Conservation (phyloP, 2,113 vertebrate species). For the Plestiodon gilberti region DNA sequence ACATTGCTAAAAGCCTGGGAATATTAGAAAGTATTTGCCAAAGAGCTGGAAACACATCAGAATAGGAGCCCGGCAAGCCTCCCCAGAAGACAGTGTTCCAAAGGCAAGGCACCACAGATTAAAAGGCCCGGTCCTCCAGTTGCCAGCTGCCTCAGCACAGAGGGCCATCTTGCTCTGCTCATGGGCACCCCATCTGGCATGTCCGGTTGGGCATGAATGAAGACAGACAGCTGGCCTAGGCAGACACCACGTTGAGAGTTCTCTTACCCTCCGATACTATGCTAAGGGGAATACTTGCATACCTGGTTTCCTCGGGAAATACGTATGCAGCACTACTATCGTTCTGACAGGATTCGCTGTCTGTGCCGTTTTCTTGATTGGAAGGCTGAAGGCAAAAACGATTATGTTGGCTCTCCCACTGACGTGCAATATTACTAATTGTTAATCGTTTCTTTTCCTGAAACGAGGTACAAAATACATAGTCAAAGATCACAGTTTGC, state of each 20-base stretch:
- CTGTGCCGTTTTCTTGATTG: conserved; percentile 78
- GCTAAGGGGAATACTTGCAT: not conserved
- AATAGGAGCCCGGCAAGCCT: too few relatives aligned
- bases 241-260: not conserved
- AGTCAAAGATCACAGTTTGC: not conserved
- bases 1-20: too few relatives aligned
- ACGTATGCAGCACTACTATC: conserved; percentile 80
- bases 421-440: conserved; percentile 90
- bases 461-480: conserved; percentile 10
- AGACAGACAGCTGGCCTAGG: not conserved
- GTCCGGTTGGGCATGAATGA: too few relatives aligned
- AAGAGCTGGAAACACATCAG: too few relatives aligned
- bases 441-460: conserved; percentile 94
- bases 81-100: too few relatives aligned
- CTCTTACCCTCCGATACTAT: not conserved
- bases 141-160: too few relatives aligned
- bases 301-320: conserved; percentile 91
- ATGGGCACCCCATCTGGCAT: not conserved
- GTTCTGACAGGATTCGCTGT: conserved; percentile 81
- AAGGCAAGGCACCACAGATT: too few relatives aligned
- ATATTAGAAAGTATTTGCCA: too few relatives aligned
- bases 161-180: not conserved
- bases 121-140: too few relatives aligned
- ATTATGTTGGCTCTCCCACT: conserved; percentile 89
- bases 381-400: conserved; percentile 62